Base-by-base conservation (phyloP, 2,113 vertebrate genomes). In the Mustela nigripes region DNA sequence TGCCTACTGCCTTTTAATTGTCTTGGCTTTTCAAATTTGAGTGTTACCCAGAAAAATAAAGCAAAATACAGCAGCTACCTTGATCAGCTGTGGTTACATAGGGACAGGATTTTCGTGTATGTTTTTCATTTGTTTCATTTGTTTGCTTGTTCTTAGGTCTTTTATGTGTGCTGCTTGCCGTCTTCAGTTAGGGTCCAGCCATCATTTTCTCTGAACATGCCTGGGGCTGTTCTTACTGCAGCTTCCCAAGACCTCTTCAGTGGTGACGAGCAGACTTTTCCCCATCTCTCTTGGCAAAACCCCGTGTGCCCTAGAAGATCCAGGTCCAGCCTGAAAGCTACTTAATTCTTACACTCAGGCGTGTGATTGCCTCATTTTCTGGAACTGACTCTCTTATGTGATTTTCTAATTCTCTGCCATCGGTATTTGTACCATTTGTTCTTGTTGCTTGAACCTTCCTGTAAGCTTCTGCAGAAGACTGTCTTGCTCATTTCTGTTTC, bases 1-100 rank as follows among this genome's bases (percentile, higher is more conserved):
- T 85, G 92, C 53, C 73, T 97, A 81, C 36, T 94, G 53, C 2
- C 81, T 97, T 88, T 80, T 92, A 97, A 93, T 58, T 48, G 58
- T 78, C 65, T n/a, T 94, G n/a, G 62, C 24, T 95, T 96, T 85
- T 19, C 56, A 92, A 97, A 94, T 94, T 6, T 56, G 94, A 85
- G 62, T 33, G 71, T 78, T 86, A 94, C 3, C 60, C 42, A 86
- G 50, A 89, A 96, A 97, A 91, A 26, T 39, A 48, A 94, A 92
- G 48, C 67, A 78, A 94, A 97, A 79, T 69, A 31, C 33, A 82
- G 50, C 3, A 73, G n/a, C 24, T 85, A 94, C 92, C 39, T 74
- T 83, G 18, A 74, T 79, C 71, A 81, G 69, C 16, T 60, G 31
- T 87, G 22, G 21, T 91, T 91, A 63, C 36, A 80, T 65, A 73